phyloP scores from a whole-genome alignment of 2,797 vertebrate genomes.

The Hybognathus amarus region DNA sequence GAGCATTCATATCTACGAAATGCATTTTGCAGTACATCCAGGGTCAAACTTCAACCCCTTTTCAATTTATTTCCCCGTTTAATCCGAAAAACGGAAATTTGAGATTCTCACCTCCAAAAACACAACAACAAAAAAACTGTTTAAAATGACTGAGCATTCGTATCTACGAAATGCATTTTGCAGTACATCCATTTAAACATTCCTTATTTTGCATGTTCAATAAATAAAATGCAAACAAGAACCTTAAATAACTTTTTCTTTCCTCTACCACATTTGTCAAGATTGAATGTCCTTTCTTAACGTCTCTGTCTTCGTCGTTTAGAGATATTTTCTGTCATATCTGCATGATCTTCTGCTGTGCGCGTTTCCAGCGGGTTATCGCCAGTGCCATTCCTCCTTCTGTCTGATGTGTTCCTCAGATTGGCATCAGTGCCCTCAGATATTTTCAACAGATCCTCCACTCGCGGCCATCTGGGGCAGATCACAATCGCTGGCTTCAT shows the following conservation, averaged over 20 bases:
- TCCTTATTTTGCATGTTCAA: too few relatives aligned
- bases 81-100: constrained; percentile 36
- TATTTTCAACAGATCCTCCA: constrained; percentile 89
- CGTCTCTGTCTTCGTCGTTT: constrained; percentile 76
- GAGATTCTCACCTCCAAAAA: constrained; percentile 7
- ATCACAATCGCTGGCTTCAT: constrained; percentile 90
- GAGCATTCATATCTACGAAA: neutral
- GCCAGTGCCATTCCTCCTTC: constrained; percentile 85
- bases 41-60: too few relatives aligned
- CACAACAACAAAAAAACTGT: neutral
- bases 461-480: constrained; percentile 90
- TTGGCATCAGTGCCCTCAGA: constrained; percentile 91
- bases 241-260: neutral
- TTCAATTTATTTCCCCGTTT: too few relatives aligned
- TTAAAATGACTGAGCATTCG: neutral
- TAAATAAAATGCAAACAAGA: neutral
- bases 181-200: neutral
- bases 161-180: neutral
- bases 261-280: constrained; percentile 13
- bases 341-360: constrained; percentile 80
- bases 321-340: constrained; percentile 75
- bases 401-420: constrained; percentile 89
- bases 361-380: constrained; percentile 88
- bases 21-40: neutral
- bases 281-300: constrained; percentile 69